Conservation (phyloP, 2,888 invertebrate species). For the Dioctria rufipes region DNA sequence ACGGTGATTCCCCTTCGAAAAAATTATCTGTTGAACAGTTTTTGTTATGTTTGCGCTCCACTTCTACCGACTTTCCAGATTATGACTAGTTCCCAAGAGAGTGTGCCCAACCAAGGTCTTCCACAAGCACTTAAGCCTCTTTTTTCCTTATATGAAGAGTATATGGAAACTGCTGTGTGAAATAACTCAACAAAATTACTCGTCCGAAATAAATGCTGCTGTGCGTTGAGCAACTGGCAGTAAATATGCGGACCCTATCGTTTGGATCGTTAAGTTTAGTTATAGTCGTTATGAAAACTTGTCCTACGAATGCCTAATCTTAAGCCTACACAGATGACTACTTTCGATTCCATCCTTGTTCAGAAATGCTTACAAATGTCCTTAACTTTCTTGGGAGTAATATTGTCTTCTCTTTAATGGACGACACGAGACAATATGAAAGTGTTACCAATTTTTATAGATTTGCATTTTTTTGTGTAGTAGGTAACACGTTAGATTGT, state of each 20-base stretch:
- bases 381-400: neutral
- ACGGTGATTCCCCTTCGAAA: neutral
- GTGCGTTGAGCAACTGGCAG: neutral
- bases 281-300: slow-evolving; percentile 32
- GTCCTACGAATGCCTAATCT: neutral
- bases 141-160: neutral
- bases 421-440: neutral
- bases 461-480: no score
- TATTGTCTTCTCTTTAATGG: neutral
- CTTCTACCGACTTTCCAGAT: slow-evolving; percentile 4
- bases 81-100: slow-evolving; percentile 8
- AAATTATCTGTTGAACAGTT: neutral
- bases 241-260: slow-evolving; percentile 24
- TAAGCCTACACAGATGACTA: neutral
- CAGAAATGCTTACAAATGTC: slow-evolving; percentile 20
- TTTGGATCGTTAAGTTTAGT: slow-evolving; percentile 20
- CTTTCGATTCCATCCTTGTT: slow-evolving; percentile 26
- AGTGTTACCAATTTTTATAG: no score
- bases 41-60: neutral
- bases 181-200: slow-evolving; percentile 11
- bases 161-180: neutral
- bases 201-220: slow-evolving; percentile 13
- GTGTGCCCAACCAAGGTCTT: neutral
- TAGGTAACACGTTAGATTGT: no score
- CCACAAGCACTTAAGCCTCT: neutral